Conservation (phyloP, 2,888 invertebrate genomes). For the Entomobrya multifasciata region DNA sequence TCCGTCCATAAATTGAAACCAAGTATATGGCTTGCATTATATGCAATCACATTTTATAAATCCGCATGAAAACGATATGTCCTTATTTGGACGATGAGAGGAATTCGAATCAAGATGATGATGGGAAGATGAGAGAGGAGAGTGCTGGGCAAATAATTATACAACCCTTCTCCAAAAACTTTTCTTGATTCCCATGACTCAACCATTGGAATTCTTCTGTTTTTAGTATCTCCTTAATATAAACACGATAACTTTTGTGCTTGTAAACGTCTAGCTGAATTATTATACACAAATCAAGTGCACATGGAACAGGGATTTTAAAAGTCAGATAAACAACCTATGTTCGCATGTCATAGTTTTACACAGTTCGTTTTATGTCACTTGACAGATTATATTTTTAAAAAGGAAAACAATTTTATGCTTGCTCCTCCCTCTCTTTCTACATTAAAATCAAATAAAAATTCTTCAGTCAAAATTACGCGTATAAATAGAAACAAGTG, state of each 20-base stretch:
- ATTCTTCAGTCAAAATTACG: background rate
- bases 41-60: constrained; percentile 26
- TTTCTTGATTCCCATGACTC: background rate
- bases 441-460: constrained; percentile 10
- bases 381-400: constrained; percentile 48
- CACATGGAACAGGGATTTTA: background rate
- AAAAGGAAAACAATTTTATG: constrained; percentile 29
- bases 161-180: background rate
- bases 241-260: background rate
- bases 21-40: too few species aligned
- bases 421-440: constrained; percentile 2
- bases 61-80: constrained; percentile 43
- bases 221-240: background rate
- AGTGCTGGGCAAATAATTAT: constrained; percentile 14
- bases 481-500: background rate
- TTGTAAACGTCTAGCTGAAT: background rate
- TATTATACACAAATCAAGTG: constrained; percentile 14
- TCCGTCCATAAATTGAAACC: too few species aligned
- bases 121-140: constrained; percentile 28
- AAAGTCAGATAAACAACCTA: background rate
- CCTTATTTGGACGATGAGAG: constrained; percentile 42
- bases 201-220: background rate
- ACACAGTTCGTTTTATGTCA: constrained; percentile 34
- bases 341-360: constrained; percentile 19
- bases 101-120: constrained; percentile 10